Base-by-base conservation (phyloP, 2,113 vertebrate species). In the Cheirogaleus medius region DNA sequence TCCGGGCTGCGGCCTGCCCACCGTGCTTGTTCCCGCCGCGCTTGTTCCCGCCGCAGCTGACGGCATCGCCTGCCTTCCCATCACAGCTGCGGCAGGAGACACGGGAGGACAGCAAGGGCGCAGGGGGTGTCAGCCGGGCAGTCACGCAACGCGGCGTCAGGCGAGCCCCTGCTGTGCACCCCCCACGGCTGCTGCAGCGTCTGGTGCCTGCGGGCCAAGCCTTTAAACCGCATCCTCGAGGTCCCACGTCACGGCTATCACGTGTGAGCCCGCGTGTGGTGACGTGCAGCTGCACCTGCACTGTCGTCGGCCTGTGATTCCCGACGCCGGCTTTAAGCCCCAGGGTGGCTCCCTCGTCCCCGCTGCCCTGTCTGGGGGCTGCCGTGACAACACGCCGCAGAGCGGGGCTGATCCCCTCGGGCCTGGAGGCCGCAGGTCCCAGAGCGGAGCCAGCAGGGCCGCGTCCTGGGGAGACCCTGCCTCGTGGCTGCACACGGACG, bases 211-310 rank as follows among this genome's bases (percentile, higher is more conserved):
- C 11, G 3, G 58, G 63, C 11, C 0, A 6, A 64, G 8, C 2
- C 56, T 20, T 60, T 60, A 60, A 10, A 25, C 9, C 23, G 1
- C 23, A 25, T 60, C 58, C 9, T 25, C 8, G 9, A 0, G 9
- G 58, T 8, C 21, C 58, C 23, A 60, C 58, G 3, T 25, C 58
- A 60, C 21, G 21, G 21, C 8, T 3, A 9, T 25, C 8, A 4
- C 21, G 21, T 0, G 27, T 1, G 1, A 14, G 0, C 8, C 69
- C 1, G 0, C 1, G 58, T 17, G n/a, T 7, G 1, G 4, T 13
- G 25, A 29, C 15, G 13, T 13, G 32, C 4, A 1, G 47, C 23
- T 49, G 8, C 42, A 4, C 12, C 42, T 0, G 5, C 42, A 20
- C 34, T 4, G 23, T 58, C 6, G 1, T 14, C 10, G 17, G 58